phyloP scores from a whole-genome alignment of 2,797 vertebrate species.

The Erethizon dorsatum region DNA sequence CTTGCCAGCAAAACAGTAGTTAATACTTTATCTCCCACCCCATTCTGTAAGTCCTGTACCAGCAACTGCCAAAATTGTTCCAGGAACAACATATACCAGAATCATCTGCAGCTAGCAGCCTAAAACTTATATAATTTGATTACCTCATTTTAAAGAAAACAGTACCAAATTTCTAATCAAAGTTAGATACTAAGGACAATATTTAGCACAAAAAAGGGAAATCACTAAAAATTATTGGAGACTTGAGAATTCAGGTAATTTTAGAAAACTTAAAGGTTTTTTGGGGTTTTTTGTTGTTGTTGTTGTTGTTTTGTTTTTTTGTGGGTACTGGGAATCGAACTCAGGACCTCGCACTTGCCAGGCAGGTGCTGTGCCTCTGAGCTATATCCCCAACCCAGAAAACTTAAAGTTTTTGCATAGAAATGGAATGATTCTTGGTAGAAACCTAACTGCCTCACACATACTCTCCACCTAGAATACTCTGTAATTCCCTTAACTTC shows the following conservation, averaged over 20 bases:
- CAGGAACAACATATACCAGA: not conserved
- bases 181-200: slow-evolving; percentile 49
- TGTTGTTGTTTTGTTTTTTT: no score
- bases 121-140: not conserved
- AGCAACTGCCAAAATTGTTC: slow-evolving; percentile 36
- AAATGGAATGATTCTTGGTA: slow-evolving; percentile 28
- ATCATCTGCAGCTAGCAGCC: not conserved
- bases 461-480: not conserved
- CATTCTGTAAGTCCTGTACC: not conserved
- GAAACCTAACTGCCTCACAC: not conserved
- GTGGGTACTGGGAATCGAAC: no score
- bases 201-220: slow-evolving; percentile 10
- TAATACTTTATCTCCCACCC: slow-evolving; percentile 23
- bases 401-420: slow-evolving; percentile 21
- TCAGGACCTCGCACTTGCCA: no score
- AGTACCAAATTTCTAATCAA: slow-evolving; percentile 52
- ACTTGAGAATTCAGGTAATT: slow-evolving; percentile 23
- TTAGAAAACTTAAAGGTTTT: slow-evolving; percentile 33
- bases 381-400: not conserved
- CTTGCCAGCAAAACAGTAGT: not conserved
- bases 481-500: not conserved
- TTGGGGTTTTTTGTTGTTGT: no score
- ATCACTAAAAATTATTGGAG: not conserved
- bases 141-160: slow-evolving; percentile 37
- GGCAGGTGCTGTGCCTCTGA: no score